Conservation (phyloP, 2,888 invertebrate species). For the Cosmia trapezina region DNA sequence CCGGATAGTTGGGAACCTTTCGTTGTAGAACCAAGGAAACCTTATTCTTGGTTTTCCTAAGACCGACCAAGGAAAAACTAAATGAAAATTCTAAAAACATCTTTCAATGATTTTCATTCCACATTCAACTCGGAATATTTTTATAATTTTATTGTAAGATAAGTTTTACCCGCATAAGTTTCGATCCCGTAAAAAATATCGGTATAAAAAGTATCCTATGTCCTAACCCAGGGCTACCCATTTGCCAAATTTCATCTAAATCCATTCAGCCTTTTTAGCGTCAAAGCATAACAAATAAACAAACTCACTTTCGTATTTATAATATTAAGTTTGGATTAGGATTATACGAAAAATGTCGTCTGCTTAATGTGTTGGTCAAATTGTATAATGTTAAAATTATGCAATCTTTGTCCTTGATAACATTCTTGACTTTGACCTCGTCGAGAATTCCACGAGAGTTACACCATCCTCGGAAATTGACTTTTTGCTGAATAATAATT, state of each 20-base stretch:
- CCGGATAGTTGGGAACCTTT: too few species aligned
- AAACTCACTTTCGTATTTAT: too few species aligned
- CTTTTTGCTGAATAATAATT: neutral
- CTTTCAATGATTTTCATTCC: neutral
- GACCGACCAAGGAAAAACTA: too few species aligned
- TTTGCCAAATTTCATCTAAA: too few species aligned
- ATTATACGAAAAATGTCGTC: slow-evolving; percentile 29
- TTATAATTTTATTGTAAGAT: slow-evolving; percentile 27
- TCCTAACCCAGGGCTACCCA: too few species aligned
- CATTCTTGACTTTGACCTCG: slow-evolving; percentile 59
- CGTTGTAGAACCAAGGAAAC: neutral
- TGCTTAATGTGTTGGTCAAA: slow-evolving; percentile 4
- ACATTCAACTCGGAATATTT: neutral
- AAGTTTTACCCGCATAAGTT: neutral
- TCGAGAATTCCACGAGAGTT: neutral
- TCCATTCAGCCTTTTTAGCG: too few species aligned
- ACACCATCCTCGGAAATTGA: slow-evolving; percentile 20
- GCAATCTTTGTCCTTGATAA: slow-evolving; percentile 51
- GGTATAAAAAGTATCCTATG: too few species aligned
- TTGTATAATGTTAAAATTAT: slow-evolving; percentile 40
- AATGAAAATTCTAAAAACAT: neutral
- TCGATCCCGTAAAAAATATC: too few species aligned
- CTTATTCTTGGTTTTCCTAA: neutral
- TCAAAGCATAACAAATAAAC: too few species aligned
- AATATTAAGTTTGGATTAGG: too few species aligned